Evolutionary conservation across 1,140 invertebrate genomes (phyloP).

Genomic region (Drosophila murphyi): DNA sequence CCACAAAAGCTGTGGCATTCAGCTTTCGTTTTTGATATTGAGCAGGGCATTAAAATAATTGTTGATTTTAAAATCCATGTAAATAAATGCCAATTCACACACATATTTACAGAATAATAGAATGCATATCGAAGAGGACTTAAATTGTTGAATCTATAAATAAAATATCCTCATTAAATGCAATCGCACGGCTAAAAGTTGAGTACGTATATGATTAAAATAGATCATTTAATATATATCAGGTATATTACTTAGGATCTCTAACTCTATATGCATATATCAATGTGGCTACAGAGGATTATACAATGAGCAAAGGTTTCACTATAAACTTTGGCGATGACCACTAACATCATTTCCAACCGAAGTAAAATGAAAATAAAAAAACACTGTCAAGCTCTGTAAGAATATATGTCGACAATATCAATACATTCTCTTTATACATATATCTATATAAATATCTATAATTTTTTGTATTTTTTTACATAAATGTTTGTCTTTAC

Average conservation of each 20-base stretch:
- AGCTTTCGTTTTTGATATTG: slow-evolving; percentile 28
- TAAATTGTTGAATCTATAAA: slow-evolving; percentile 14
- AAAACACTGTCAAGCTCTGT: slow-evolving; percentile 17
- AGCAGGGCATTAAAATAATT: slow-evolving; percentile 47
- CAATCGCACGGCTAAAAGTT: slow-evolving; percentile 26
- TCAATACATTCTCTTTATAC: not conserved
- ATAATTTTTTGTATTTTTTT: not conserved
- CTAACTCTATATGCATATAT: slow-evolving; percentile 27
- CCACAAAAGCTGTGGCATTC: slow-evolving; percentile 20
- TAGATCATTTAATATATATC: slow-evolving; percentile 29
- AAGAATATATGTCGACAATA: not conserved
- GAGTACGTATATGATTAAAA: slow-evolving; percentile 34
- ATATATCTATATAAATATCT: slow-evolving; percentile 4
- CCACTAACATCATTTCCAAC: slow-evolving; percentile 6
- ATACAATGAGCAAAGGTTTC: slow-evolving; percentile 43
- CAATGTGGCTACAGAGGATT: slow-evolving; percentile 38
- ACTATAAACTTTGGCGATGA: slow-evolving; percentile 17
- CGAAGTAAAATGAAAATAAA: slow-evolving; percentile 5
- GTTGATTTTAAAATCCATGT: slow-evolving; percentile 47
- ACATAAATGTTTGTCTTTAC: slow-evolving; percentile 53
- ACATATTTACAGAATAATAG: slow-evolving; percentile 57
- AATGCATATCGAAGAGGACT: not conserved
- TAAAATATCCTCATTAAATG: slow-evolving; percentile 27
- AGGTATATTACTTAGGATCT: slow-evolving; percentile 39
- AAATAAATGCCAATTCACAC: slow-evolving; percentile 28